A percentile compares a stretch with the other conserved stretches of the same genome.
These are phyloP conservation scores for Sinocyclocheilus grahami DNA, from an alignment of 2,113 vertebrate species.

Conservation along the genomic window DNA sequence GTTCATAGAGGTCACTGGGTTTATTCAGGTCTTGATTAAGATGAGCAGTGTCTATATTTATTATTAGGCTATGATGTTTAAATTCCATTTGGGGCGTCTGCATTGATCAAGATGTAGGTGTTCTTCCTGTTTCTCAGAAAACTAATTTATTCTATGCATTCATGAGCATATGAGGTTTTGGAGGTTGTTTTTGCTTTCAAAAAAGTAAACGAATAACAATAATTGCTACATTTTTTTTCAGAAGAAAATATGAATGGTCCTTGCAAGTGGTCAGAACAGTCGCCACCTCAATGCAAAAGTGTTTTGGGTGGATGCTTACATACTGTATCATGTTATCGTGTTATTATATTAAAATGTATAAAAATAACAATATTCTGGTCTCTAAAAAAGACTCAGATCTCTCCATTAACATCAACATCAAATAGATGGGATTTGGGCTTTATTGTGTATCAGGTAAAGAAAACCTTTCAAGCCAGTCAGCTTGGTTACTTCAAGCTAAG, in stretches of 20 bases:
- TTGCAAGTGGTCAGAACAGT: not conserved
- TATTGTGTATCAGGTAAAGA: not conserved
- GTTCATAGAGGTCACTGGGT: conserved; percentile 6
- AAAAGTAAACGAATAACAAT: not conserved
- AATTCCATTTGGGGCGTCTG: not conserved
- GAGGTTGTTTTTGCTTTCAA: not conserved
- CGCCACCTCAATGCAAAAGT: not conserved
- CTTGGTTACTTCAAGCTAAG: conserved; percentile 31
- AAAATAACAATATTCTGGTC: no score
- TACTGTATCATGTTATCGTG: no score
- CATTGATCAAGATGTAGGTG: not conserved
- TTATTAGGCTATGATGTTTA: conserved; percentile 8
- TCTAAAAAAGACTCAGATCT: no score
- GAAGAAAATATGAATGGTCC: not conserved
- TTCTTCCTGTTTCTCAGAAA: not conserved
- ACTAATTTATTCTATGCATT: not conserved
- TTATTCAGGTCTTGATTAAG: not conserved
- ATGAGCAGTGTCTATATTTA: not conserved
- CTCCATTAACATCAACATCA: no score
- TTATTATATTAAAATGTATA: no score
- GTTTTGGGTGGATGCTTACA: not conserved
- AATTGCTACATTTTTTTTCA: not conserved
- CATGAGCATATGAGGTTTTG: not conserved
- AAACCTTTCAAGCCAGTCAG: conserved; percentile 26
- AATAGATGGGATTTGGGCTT: no score